Evolutionary conservation across 2,888 invertebrate species (phyloP).

Genomic region (Agonopterix alstromeriana): DNA sequence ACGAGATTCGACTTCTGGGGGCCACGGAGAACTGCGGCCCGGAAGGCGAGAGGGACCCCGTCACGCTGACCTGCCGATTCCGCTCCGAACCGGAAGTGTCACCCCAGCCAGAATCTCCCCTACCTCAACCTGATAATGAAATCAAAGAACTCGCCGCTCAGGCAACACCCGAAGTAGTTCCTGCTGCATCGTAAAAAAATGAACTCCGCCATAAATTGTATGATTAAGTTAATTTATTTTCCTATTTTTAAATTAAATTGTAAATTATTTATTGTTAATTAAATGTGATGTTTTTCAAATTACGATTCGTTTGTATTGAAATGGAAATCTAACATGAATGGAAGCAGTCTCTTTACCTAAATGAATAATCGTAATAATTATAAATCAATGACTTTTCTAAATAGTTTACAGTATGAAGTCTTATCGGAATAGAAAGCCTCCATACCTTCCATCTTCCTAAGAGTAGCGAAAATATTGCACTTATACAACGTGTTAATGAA

Average conservation of each 20-base stretch:
- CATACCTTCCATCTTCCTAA: no score
- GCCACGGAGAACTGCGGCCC: conserved; percentile 86
- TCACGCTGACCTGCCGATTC: conserved; percentile 76
- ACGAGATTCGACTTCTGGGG: conserved; percentile 78
- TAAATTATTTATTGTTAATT: background rate
- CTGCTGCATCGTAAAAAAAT: conserved; percentile 30
- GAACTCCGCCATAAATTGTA: conserved; percentile 28
- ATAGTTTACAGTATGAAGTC: no score
- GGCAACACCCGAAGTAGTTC: conserved; percentile 39
- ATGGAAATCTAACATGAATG: no score
- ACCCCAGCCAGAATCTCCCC: background rate
- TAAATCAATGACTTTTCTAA: no score
- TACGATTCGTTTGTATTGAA: no score
- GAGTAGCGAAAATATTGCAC: no score
- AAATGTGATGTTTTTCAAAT: background rate
- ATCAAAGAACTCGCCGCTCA: conserved; percentile 11
- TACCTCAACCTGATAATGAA: background rate
- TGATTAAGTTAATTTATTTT: conserved; percentile 39
- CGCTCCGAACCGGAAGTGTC: conserved; percentile 4
- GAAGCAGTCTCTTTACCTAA: no score
- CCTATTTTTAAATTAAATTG: conserved; percentile 6
- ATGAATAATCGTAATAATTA: no score
- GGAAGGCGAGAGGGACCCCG: conserved; percentile 80
- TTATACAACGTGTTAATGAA: no score
- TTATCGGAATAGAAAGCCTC: no score